A percentile compares a stretch with the other conserved stretches of the same genome.
These are phyloP conservation scores for Cephus nigrinus DNA, from an alignment of 2,888 invertebrate genomes.

Conservation along the genomic window DNA sequence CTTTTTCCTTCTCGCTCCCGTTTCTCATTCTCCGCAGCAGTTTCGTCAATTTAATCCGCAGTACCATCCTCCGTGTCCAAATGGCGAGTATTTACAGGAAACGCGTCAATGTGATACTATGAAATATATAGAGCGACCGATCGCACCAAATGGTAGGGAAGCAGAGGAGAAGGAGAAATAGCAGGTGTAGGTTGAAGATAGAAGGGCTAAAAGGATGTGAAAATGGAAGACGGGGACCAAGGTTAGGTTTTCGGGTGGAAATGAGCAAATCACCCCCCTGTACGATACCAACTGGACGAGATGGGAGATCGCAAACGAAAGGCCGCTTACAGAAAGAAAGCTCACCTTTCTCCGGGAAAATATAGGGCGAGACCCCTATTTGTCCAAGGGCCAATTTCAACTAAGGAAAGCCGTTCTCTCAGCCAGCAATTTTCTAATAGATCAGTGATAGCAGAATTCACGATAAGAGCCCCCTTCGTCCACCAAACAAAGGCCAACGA, in stretches of 20 bases:
- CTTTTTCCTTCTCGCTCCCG: not conserved
- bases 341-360: not conserved
- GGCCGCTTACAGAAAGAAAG: constrained; percentile 26
- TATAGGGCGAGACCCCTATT: constrained; percentile 29
- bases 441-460: not conserved
- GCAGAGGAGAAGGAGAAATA: constrained; percentile 10
- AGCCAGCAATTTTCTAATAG: constrained; percentile 13
- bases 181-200: constrained; percentile 18
- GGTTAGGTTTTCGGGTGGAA: too few relatives aligned
- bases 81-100: constrained; percentile 19
- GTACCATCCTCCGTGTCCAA: constrained; percentile 15
- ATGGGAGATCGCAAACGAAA: constrained; percentile 22
- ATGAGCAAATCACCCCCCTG: too few relatives aligned
- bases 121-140: constrained; percentile 22
- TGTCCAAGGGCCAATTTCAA: constrained; percentile 22
- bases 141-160: constrained; percentile 6
- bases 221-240: not conserved
- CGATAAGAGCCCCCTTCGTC: too few relatives aligned
- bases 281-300: not conserved
- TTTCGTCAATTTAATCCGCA: constrained; percentile 19
- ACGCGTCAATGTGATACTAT: constrained; percentile 12
- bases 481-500: too few relatives aligned
- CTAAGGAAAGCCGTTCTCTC: constrained; percentile 11
- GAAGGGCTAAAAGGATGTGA: constrained; percentile 13
- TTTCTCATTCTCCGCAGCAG: constrained; percentile 4